Evolutionary conservation across 2,113 vertebrate genomes (phyloP).

Genomic region (Pitta sordida): DNA sequence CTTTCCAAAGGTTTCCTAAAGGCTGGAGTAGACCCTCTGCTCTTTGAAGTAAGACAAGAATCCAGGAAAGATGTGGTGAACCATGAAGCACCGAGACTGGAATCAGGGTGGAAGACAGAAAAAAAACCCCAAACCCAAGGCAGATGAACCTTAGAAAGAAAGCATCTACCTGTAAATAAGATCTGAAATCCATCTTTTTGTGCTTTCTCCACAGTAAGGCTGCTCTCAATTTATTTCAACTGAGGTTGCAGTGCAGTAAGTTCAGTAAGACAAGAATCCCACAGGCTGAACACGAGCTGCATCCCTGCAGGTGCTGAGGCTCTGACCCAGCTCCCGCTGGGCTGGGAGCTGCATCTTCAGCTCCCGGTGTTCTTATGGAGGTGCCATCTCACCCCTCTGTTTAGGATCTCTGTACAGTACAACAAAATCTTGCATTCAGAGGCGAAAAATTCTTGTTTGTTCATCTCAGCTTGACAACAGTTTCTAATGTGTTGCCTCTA

Average conservation of each 20-base stretch:
- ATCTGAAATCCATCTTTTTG: rapidly evolving
- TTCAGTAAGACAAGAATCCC: not conserved
- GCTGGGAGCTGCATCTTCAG: not conserved
- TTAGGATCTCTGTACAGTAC: not conserved
- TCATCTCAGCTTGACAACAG: not conserved
- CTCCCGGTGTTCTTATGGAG: not conserved
- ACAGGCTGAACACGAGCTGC: too few relatives aligned
- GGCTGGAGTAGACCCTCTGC: not conserved
- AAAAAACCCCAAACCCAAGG: not conserved
- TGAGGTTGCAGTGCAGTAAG: not conserved
- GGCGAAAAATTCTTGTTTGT: not conserved
- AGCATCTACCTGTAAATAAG: not conserved
- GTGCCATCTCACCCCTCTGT: not conserved
- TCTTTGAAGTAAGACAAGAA: not conserved
- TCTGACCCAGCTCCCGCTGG: not conserved
- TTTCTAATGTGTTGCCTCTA: not conserved
- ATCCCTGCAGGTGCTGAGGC: rapidly evolving
- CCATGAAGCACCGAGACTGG: not conserved
- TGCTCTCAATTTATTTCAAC: not conserved
- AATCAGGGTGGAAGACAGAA: not conserved
- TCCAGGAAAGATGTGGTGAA: not conserved
- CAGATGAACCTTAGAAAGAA: not conserved
- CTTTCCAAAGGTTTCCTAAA: not conserved
- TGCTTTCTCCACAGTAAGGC: not conserved
- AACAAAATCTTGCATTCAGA: not conserved